A percentile compares a stretch with the other conserved stretches of the same genome.
Evolutionary conservation across 2,113 vertebrate genomes (phyloP).

Genomic region (Polypterus senegalus): DNA sequence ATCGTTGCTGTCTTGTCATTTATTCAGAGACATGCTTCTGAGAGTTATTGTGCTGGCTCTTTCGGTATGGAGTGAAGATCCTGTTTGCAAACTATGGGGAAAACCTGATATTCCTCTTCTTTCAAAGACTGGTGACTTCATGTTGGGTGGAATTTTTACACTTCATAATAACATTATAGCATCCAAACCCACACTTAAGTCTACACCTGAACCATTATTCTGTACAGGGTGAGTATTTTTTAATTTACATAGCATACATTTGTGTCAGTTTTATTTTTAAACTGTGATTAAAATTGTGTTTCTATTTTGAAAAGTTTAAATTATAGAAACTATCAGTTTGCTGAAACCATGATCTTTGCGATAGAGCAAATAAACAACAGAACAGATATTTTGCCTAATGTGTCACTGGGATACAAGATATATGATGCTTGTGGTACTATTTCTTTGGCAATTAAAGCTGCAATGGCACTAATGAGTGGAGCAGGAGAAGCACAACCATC

Average conservation of each 20-base stretch:
- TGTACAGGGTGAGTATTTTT: slow-evolving; percentile 41
- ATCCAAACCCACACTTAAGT: slow-evolving; percentile 31
- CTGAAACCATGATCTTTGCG: slow-evolving; percentile 56
- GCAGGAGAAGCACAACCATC: slow-evolving; percentile 15
- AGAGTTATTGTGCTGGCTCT: slow-evolving; percentile 7
- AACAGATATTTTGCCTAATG: slow-evolving; percentile 38
- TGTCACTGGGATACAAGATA: slow-evolving; percentile 51
- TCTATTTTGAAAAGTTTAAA: neutral
- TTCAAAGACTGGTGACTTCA: slow-evolving; percentile 40
- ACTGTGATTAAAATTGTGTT: neutral
- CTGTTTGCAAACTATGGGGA: slow-evolving; percentile 33
- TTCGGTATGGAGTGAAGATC: slow-evolving; percentile 1
- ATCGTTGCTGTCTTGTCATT: no score
- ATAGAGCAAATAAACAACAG: slow-evolving; percentile 56
- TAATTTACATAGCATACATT: no score
- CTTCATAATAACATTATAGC: slow-evolving; percentile 40
- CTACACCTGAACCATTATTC: slow-evolving; percentile 28
- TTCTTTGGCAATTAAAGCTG: slow-evolving; percentile 44
- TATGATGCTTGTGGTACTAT: slow-evolving; percentile 53
- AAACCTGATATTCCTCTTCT: slow-evolving; percentile 39
- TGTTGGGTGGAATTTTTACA: slow-evolving; percentile 48
- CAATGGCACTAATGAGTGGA: slow-evolving; percentile 45
- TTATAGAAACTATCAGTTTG: slow-evolving; percentile 39
- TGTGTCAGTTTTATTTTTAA: neutral
- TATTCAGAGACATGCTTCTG: slow-evolving; percentile 1